phyloP scores from a whole-genome alignment of 2,113 vertebrate genomes.

The Marmota flaviventris region DNA sequence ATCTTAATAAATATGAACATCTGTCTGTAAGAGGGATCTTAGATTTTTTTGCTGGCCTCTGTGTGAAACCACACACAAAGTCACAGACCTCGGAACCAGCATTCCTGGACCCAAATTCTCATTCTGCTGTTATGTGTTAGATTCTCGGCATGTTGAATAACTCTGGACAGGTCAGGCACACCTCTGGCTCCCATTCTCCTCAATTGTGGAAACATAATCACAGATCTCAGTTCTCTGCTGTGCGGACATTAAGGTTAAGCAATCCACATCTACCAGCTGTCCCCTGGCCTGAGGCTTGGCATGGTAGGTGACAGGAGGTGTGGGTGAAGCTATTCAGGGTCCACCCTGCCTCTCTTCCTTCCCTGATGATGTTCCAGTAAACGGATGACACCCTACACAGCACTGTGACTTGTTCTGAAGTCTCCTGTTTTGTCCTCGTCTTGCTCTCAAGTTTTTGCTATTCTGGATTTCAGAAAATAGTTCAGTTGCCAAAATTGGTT shows the following conservation, averaged over 20 bases:
- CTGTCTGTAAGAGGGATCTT: background rate
- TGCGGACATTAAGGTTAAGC: background rate
- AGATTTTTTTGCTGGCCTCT: background rate
- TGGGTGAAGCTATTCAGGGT: background rate
- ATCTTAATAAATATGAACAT: background rate
- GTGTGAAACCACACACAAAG: background rate
- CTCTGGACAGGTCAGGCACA: fast-evolving
- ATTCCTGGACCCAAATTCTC: background rate
- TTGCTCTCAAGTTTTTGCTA: conserved; percentile 63
- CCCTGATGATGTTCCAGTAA: background rate
- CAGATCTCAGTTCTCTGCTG: background rate
- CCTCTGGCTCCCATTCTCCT: background rate
- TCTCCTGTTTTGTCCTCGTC: conserved; percentile 45
- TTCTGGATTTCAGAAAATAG: conserved; percentile 75
- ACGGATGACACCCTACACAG: background rate
- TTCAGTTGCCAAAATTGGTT: conserved; percentile 73
- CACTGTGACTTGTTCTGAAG: conserved; percentile 44
- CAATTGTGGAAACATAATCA: background rate
- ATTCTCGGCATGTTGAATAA: background rate
- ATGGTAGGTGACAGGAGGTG: background rate
- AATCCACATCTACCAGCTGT: fast-evolving
- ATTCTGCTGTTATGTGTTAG: background rate
- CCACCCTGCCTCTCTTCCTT: background rate
- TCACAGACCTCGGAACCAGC: background rate
- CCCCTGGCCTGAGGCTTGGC: background rate